phyloP scores from a whole-genome alignment of 2,888 invertebrate genomes.

The Celastrina argiolus region DNA sequence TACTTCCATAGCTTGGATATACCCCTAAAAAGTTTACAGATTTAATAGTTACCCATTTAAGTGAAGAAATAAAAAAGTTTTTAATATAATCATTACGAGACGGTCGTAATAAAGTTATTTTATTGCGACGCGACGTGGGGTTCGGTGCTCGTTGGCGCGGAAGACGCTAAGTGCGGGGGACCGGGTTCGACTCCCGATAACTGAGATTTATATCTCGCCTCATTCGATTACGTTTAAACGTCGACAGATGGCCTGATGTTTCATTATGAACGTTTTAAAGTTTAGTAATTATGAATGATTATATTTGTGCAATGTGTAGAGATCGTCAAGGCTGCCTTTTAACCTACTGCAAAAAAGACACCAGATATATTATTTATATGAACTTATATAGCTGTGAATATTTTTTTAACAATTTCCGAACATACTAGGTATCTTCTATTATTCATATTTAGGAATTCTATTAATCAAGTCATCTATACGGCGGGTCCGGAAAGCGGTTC shows the following conservation, averaged over 20 bases:
- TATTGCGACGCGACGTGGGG: constrained; percentile 18
- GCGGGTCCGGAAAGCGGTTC: too few relatives aligned
- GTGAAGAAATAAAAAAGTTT: constrained; percentile 15
- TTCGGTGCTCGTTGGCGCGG: not conserved
- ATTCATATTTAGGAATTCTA: too few relatives aligned
- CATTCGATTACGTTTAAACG: constrained; percentile 36
- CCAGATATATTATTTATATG: too few relatives aligned
- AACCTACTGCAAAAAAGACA: too few relatives aligned
- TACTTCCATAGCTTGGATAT: not conserved
- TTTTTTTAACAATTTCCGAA: too few relatives aligned
- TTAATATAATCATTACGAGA: constrained; percentile 9
- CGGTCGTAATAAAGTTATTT: constrained; percentile 16
- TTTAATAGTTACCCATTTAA: not conserved
- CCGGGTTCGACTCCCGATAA: constrained; percentile 26
- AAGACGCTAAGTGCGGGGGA: constrained; percentile 24
- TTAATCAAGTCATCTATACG: too few relatives aligned
- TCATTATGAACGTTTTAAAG: constrained; percentile 26
- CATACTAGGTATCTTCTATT: too few relatives aligned
- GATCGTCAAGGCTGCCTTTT: not conserved
- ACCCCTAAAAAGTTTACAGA: not conserved
- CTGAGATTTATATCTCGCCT: constrained; percentile 37
- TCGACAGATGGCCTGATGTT: constrained; percentile 34
- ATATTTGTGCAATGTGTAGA: constrained; percentile 11
- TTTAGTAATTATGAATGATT: constrained; percentile 8
- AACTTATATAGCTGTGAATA: too few relatives aligned